phyloP scores from a whole-genome alignment of 2,888 invertebrate genomes.

The Amphimallon solstitiale region DNA sequence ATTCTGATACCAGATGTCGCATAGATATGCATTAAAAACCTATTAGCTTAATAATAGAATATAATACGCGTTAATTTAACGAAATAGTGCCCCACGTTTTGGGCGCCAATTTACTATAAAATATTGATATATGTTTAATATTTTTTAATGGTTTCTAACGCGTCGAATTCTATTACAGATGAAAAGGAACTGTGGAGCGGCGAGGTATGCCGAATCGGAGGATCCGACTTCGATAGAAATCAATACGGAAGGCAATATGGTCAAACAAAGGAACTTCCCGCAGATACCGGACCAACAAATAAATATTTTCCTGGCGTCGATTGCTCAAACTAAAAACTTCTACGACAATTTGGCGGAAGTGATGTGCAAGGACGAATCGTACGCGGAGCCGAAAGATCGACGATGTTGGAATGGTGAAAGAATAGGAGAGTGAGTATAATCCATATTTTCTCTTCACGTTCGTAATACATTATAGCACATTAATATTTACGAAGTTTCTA shows the following conservation, averaged over 20 bases:
- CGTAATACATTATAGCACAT: too few species aligned
- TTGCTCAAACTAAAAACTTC: constrained; percentile 81
- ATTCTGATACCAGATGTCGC: too few species aligned
- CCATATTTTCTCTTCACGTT: not conserved
- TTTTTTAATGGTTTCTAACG: not conserved
- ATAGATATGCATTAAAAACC: too few species aligned
- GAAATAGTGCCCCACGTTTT: too few species aligned
- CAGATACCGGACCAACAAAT: constrained; percentile 74
- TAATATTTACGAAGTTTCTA: too few species aligned
- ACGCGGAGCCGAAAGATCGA: constrained; percentile 73
- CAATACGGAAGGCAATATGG: constrained; percentile 52
- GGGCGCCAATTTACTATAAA: too few species aligned
- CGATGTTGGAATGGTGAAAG: constrained; percentile 86
- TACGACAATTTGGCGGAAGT: constrained; percentile 85
- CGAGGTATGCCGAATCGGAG: constrained; percentile 55
- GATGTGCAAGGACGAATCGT: constrained; percentile 78
- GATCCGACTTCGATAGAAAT: constrained; percentile 50
- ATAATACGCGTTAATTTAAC: too few species aligned
- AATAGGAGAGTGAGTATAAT: constrained; percentile 76
- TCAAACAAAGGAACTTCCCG: constrained; percentile 63
- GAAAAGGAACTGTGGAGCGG: constrained; percentile 66
- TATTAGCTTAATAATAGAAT: too few species aligned
- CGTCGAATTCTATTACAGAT: constrained; percentile 61
- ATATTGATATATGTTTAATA: not conserved
- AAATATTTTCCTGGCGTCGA: constrained; percentile 71